A percentile compares a stretch with the other conserved stretches of the same genome.
Evolutionary conservation across 2,797 vertebrate genomes (phyloP).

Genomic region (Bradypodion pumilum): DNA sequence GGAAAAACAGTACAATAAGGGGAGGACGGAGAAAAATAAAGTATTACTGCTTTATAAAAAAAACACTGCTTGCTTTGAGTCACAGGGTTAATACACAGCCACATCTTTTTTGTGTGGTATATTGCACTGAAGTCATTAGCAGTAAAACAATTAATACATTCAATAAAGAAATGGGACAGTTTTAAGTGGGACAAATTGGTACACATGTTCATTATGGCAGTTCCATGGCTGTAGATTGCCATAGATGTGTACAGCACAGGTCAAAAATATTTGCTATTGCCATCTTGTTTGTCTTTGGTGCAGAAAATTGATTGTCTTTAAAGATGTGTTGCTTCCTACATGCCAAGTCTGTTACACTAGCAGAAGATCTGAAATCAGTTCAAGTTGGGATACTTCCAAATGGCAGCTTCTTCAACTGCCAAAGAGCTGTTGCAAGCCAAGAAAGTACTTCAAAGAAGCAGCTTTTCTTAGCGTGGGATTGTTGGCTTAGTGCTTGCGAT

Average conservation of each 20-base stretch:
- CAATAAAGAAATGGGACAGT: background rate
- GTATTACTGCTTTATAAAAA: no score
- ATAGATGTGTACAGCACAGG: background rate
- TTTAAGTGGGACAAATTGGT: background rate
- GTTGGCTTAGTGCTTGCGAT: background rate
- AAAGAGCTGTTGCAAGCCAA: background rate
- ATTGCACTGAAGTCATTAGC: background rate
- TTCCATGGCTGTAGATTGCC: background rate
- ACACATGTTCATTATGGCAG: background rate
- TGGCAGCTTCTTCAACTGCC: background rate
- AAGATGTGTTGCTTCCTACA: background rate
- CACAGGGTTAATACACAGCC: background rate
- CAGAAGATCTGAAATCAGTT: background rate
- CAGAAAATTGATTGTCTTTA: background rate
- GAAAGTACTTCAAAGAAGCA: background rate
- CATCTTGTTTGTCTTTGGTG: no score
- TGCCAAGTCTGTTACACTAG: background rate
- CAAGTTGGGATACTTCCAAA: background rate
- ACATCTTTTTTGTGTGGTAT: background rate
- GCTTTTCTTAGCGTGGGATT: background rate
- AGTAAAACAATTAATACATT: background rate
- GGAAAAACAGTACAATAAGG: background rate
- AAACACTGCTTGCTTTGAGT: background rate
- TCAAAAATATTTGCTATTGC: background rate
- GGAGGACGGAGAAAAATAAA: background rate